Conservation (phyloP, 2,888 invertebrate species). For the Sinohyriopsis cumingii region DNA sequence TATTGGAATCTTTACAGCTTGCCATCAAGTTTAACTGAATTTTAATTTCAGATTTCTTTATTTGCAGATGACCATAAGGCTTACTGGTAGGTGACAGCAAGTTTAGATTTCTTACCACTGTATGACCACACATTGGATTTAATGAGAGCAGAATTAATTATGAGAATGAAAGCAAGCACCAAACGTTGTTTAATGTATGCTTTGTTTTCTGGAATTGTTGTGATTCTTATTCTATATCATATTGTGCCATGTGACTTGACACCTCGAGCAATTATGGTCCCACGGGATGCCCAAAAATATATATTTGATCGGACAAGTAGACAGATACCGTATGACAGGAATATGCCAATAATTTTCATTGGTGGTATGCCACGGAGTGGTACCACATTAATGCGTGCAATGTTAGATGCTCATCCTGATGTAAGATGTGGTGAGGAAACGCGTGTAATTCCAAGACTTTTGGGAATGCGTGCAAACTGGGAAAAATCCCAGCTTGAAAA, state of each 20-base stretch:
- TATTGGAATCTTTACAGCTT: too few relatives aligned
- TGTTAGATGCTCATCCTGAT: conserved; percentile 98
- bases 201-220: too few relatives aligned
- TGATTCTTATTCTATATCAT: conserved; percentile 20
- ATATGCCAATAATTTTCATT: conserved; percentile 79
- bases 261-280: conserved; percentile 54
- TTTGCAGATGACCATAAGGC: too few relatives aligned
- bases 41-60: too few relatives aligned
- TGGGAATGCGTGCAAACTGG: conserved; percentile 97
- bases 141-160: too few relatives aligned
- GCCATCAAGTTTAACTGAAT: too few relatives aligned
- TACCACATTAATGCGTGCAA: conserved; percentile 96
- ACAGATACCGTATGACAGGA: conserved; percentile 47
- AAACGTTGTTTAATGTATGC: too few relatives aligned
- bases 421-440: conserved; percentile 96
- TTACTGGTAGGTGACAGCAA: too few relatives aligned
- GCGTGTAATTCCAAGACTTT: conserved; percentile 95
- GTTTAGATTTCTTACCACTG: too few relatives aligned
- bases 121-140: too few relatives aligned
- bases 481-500: conserved; percentile 80
- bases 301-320: conserved; percentile 52
- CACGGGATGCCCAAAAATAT: conserved; percentile 47
- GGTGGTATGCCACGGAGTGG: conserved; percentile 98
- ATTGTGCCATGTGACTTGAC: conserved; percentile 45
- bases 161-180: too few relatives aligned